Base-by-base conservation (phyloP, 2,888 invertebrate genomes). In the Sylvicola cinctus region DNA sequence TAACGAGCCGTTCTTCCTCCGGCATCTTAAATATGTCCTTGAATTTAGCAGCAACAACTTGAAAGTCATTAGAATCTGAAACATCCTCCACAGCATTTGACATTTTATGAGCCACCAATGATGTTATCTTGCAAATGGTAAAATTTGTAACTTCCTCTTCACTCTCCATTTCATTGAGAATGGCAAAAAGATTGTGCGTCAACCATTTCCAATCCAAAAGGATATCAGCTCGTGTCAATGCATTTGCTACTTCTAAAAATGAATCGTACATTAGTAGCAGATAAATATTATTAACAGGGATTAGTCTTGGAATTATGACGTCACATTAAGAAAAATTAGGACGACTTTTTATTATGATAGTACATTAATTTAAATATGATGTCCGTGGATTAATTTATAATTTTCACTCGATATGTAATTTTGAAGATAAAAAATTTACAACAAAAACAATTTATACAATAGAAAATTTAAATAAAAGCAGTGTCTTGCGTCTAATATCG, bases 71-170 rank as follows among this genome's bases (percentile, higher is more conserved):
- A 16, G 57, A 47, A 43, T 58, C 58, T 10, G 23, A 17, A 13
- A 32, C 13, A 3, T 51, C 50, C 31, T 52, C 53, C 34, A 55
- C 54, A 27, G 29, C 39, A 12, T 32, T 33, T 39, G 50, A 49
- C 38, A 51, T 51, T 43, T 67, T 69, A 57, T 70, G 83, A 13
- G 85, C 85, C 44, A 87, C 74, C 35, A 96, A 65, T n/a, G 91
- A 90, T 54, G 91, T 83, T 42, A 96, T 84, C 68, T 96, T 96
- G 51, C 91, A 90, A 44, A 74, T 74, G 1, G 96, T 91, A 68
- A 91, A 96, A 44, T 88, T 85, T 11, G 88, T 88, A 6, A 88
- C 72, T 58, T 96, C 95, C 43, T 88, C 87, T 50, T 91, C 90
- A 28, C 67, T 77, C 45, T 95, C 93, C 65, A 96, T 91, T 30